phyloP scores from a whole-genome alignment of 37 sponge, comb jelly and placozoan genomes.

The Tethya wilhelma region DNA sequence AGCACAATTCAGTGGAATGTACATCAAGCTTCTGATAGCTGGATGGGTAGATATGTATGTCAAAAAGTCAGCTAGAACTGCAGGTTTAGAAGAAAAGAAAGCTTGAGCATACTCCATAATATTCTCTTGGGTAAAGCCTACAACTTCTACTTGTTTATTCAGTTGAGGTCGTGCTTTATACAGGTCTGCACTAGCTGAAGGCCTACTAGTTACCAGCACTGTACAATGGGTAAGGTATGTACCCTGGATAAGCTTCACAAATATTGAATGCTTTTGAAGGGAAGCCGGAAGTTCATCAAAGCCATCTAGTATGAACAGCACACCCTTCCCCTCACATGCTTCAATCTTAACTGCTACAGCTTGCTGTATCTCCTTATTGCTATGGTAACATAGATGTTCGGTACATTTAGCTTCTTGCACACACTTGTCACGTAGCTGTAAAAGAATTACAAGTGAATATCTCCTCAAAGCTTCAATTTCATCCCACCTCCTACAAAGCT shows the following conservation, averaged over 20 bases:
- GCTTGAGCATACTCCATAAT: constrained; percentile 12
- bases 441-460: constrained; percentile 7
- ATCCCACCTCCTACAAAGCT: constrained; percentile 15
- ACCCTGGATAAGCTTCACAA: constrained; percentile 12
- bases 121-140: constrained; percentile 20
- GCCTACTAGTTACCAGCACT: constrained; percentile 34
- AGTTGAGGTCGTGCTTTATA: not conserved
- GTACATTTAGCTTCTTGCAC: constrained; percentile 4
- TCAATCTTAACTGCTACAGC: not conserved
- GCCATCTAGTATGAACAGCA: constrained; percentile 40
- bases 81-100: not conserved
- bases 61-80: not conserved
- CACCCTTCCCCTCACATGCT: not conserved
- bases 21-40: constrained; percentile 10
- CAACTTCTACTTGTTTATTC: constrained; percentile 7
- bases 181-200: constrained; percentile 11
- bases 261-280: no score
- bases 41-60: constrained; percentile 16
- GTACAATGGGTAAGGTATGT: not conserved
- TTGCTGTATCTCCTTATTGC: not conserved
- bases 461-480: not conserved
- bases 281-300: constrained; percentile 53
- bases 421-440: constrained; percentile 8
- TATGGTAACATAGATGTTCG: constrained; percentile 5
- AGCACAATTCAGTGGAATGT: constrained; percentile 29